phyloP scores from a whole-genome alignment of 2,888 invertebrate species.

The Cheilosia vulpina region DNA sequence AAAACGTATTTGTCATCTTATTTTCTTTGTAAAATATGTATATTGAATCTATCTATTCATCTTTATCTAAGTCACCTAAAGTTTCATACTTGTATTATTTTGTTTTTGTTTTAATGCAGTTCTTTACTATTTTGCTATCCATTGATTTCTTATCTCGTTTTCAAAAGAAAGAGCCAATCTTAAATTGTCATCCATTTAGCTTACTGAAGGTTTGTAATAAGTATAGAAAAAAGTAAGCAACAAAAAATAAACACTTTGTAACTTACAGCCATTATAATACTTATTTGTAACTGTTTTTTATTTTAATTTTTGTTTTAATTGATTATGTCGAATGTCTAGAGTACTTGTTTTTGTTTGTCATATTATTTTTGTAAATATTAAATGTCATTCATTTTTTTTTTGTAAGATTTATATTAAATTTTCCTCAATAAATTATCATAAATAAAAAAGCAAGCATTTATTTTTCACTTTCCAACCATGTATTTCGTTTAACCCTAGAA shows the following conservation, averaged over 20 bases:
- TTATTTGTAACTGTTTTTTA: slow-evolving; percentile 43
- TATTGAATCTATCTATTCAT: slow-evolving; percentile 57
- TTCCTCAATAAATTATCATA: slow-evolving; percentile 72
- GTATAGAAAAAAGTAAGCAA: neutral
- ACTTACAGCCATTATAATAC: slow-evolving; percentile 58
- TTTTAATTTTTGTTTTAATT: slow-evolving; percentile 45
- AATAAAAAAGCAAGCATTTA: slow-evolving; percentile 10
- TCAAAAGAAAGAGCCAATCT: slow-evolving; percentile 2
- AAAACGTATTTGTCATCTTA: slow-evolving; percentile 13
- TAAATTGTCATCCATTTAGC: slow-evolving; percentile 1
- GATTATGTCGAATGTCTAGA: slow-evolving; percentile 55
- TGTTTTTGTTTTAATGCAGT: slow-evolving; percentile 13
- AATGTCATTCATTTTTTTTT: slow-evolving; percentile 72
- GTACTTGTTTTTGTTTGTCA: slow-evolving; percentile 72
- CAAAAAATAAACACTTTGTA: slow-evolving; percentile 20
- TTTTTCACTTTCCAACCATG: no score
- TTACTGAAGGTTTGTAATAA: slow-evolving; percentile 1
- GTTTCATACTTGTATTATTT: slow-evolving; percentile 28
- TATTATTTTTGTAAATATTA: slow-evolving; percentile 72
- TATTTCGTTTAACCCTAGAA: no score
- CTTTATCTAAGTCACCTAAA: slow-evolving; percentile 68
- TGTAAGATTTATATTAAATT: slow-evolving; percentile 75
- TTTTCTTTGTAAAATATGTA: slow-evolving; percentile 32
- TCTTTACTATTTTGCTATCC: slow-evolving; percentile 18
- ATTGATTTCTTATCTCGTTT: slow-evolving; percentile 9